Evolutionary conservation across 2,888 invertebrate genomes (phyloP), one percentile per base, ranked within the genome.

Genomic region (Ornithoptera priamus): DNA sequence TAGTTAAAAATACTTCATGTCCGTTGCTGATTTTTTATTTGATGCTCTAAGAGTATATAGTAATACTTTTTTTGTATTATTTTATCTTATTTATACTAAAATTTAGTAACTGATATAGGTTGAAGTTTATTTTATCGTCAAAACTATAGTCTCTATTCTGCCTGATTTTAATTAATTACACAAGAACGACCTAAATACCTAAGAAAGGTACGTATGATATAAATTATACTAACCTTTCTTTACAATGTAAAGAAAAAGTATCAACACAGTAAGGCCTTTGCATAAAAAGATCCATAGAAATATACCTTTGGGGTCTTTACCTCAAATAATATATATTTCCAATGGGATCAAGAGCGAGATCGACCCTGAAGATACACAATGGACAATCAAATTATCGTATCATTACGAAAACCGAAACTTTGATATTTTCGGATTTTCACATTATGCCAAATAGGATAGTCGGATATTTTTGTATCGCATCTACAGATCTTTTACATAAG

Each of bases 341-440:
- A 77, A 72, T 80, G 87, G 88, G 90, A 83, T 80, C 80, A 81
- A 78, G 81, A 81, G 80, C 85, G 85, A 82, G 82, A 81, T 83
- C 86, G 83, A 82, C 85, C 89, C 84, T 84, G 83, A 85, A 87
- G 85, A 86, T 85, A 86, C 85, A 89, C 89, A 89, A 90, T 88
- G 85, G 89, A 83, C 88, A 85, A 87, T 87, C 85, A 87, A 86
- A 90, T 91, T 91, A 90, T 89, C 89, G 90, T 90, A 91, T 85
- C 83, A 85, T 88, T 86, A 85, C 80, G 80, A 75, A 75, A 74
- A 77, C 74, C 79, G 78, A 78, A 83, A 83, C 80, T 79, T 75
- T 64, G 73, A 77, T 78, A 78, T 75, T 77, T 76, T 76, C 65
- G 72, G 73, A 74, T 75, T 74, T 74, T 62, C 67, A 20, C n/a